Evolutionary conservation across 2,797 vertebrate species (phyloP), one percentile per base, ranked within the genome.

Genomic region (Borostomias antarcticus): DNA sequence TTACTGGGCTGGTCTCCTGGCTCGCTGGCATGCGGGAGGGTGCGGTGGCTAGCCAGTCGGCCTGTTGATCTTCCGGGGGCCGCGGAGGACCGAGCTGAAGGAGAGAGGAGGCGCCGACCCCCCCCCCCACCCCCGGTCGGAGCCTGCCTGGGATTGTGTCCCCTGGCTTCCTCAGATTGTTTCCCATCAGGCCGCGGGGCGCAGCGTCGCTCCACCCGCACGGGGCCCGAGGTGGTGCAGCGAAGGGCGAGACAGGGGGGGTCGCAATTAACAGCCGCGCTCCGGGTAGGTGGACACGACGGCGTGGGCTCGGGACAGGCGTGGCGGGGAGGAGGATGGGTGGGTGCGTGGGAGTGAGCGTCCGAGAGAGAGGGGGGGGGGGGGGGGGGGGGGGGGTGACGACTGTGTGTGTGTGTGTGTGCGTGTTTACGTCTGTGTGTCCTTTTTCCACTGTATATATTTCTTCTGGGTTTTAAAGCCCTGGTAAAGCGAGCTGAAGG

Each of bases 131-230:
- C 86, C 83, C 87, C 81, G 72, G 69, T 88, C 89, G 90, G 88
- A 91, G 87, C 91, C 91, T 86, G 88, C 72, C 83, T 87, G 29
- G 75, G 88, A 92, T 91, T 92, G 91, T 92, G n/a, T n/a, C n/a
- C 89, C 85, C 85, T 77, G 19, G 86, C 84, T 92, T 93, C 89
- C 90, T 91, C 85, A 86, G 86, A 93, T 92, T 92, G 91, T 91
- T 89, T 85, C 83, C 86, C 75, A 83, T 87, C 83, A 74, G 77
- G 84, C 76, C 81, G 72, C n/a, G n/a, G 83, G 78, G 74, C 69
- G 77, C 83, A 82, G 80, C 10, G 48, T 7, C 35, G n/a, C 13
- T 5, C 81, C 54, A 69, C 68, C 75, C 65, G 47, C 73, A 74
- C 74, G 53, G 32, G 29, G 53, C 29, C 35, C 19, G 84, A 89